Conservation (phyloP, 2,797 vertebrate genomes). For the Anisognathus igniventris region DNA sequence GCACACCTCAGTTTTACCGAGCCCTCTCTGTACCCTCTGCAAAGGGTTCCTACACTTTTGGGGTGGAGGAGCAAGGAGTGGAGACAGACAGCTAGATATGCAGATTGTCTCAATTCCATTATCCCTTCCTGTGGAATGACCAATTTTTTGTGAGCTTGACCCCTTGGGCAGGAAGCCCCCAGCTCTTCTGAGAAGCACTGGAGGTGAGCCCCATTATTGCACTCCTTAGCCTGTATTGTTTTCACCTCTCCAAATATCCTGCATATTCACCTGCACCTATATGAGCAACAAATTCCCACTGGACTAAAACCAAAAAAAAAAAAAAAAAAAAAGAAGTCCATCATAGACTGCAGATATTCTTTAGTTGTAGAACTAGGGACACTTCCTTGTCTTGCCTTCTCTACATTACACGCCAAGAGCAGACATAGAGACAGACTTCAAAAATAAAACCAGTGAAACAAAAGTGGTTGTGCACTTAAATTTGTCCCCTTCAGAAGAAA, state of each 20-base stretch:
- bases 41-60: neutral
- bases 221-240: neutral
- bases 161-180: accelerated
- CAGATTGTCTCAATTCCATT: accelerated
- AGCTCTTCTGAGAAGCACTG: neutral
- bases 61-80: neutral
- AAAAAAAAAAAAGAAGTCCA: neutral
- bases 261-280: neutral
- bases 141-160: neutral
- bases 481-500: neutral
- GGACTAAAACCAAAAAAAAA: too few relatives aligned
- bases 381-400: neutral
- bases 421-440: neutral
- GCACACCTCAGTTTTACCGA: neutral
- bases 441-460: neutral
- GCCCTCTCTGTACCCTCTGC: neutral
- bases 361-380: neutral
- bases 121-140: neutral
- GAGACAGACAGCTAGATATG: neutral
- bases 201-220: neutral
- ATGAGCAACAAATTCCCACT: neutral
- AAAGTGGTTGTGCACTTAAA: neutral
- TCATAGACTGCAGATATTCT: neutral
- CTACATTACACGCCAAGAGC: neutral
- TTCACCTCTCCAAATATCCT: neutral